Base-by-base conservation (phyloP, 2,888 invertebrate species). In the Drosophila longiperda region DNA sequence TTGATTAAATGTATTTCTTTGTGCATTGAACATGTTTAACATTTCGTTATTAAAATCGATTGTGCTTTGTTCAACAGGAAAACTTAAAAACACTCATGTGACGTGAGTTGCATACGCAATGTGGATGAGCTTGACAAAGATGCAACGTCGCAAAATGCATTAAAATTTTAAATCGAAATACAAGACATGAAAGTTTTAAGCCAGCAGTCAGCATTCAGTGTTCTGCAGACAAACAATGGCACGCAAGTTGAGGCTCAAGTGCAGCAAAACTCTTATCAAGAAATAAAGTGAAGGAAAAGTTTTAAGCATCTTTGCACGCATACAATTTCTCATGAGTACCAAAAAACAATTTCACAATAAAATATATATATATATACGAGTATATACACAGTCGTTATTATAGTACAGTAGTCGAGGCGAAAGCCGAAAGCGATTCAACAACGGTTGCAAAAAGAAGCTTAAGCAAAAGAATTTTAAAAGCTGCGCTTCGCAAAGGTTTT, bases 271-370 rank as follows among this genome's bases (percentile, higher is more conserved):
- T 84, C 85, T 87, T 84, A 87, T 87, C 87, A 87, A 58, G 62
- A 73, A 78, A 73, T 71, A 67, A 77, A 75, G 65, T 72, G 58
- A 76, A 72, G 82, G 53, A 72, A 86, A 86, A 86, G 75, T 88
- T 88, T 86, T 87, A 85, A 85, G 85, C 88, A 55, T 83, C 88
- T 85, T 88, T 85, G 80, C 80, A 80, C 86, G 86, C 86, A 86
- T 82, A 88, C 88, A 88, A 82, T 85, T 85, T 83, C 88, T 88
- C 83, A 85, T 86, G 85, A 85, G 83, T 72, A 81, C 66, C 68
- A 88, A 88, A 88, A 88, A 88, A 86, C 85, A 88, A 86, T 88
- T 88, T 82, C 85, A 88, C 88, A 88, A 88, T 83, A 82, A 86
- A 68, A 78, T 62, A 75, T 57, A 57, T 48, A 75, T 26, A 36